phyloP scores from a whole-genome alignment of 2,888 invertebrate genomes.

The Lasioglossum oenotherae region DNA sequence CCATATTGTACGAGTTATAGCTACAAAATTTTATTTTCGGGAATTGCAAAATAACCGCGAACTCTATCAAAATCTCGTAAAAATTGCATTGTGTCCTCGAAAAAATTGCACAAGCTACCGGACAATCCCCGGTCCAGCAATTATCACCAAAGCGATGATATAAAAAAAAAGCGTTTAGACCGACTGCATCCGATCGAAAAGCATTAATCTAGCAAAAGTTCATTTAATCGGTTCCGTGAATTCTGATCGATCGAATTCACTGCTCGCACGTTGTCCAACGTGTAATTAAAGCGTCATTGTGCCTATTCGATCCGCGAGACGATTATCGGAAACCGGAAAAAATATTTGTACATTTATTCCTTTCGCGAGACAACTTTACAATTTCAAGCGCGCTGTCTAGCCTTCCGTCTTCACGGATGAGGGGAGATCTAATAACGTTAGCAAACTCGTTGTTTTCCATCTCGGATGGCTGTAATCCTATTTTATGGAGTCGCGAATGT shows the following conservation, averaged over 20 bases:
- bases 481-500: constrained; percentile 65
- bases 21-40: background rate
- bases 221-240: constrained; percentile 14
- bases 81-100: background rate
- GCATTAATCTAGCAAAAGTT: background rate
- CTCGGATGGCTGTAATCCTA: constrained; percentile 64
- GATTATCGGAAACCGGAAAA: constrained; percentile 72
- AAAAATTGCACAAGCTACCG: background rate
- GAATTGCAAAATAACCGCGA: background rate
- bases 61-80: background rate
- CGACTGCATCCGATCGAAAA: background rate
- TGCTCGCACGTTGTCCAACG: background rate
- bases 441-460: constrained; percentile 71
- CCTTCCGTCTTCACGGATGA: constrained; percentile 66
- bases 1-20: too few relatives aligned
- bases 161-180: background rate
- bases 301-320: constrained; percentile 75
- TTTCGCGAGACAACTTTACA: background rate
- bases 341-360: constrained; percentile 57
- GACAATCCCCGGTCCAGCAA: background rate
- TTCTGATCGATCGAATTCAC: constrained; percentile 22
- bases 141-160: background rate
- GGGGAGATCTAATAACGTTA: constrained; percentile 77
- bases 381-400: background rate
- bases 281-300: constrained; percentile 73